These are phyloP conservation scores for Amazonetta brasiliensis DNA, from an alignment of 2,797 vertebrate species.

Conservation along the genomic window DNA sequence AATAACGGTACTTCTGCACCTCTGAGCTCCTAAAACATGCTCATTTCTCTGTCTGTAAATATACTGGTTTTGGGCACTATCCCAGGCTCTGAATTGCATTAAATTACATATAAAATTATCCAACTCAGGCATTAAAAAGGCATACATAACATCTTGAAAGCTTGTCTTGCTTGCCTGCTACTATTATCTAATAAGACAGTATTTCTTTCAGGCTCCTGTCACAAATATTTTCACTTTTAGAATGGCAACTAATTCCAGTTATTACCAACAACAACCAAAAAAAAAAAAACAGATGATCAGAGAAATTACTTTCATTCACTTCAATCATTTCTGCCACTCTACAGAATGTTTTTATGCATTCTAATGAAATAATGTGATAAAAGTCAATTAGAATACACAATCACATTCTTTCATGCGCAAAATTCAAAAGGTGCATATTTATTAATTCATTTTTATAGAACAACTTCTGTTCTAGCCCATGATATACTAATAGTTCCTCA, in stretches of 20 bases:
- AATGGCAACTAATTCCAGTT: neutral
- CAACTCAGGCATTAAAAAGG: neutral
- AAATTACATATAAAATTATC: neutral
- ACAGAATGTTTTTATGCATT: neutral
- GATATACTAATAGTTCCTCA: neutral
- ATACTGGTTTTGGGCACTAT: neutral
- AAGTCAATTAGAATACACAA: neutral
- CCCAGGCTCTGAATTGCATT: neutral
- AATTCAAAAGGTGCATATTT: neutral
- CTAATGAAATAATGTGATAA: neutral
- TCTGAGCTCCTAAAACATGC: neutral
- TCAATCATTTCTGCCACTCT: neutral
- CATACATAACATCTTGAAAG: slow-evolving; percentile 1
- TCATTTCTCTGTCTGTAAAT: neutral
- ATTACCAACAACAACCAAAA: neutral
- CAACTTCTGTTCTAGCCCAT: neutral
- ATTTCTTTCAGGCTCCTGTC: slow-evolving; percentile 9
- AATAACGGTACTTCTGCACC: neutral
- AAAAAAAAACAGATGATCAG: neutral
- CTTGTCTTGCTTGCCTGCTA: neutral
- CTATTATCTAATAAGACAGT: neutral
- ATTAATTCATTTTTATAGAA: neutral
- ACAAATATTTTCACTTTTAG: neutral
- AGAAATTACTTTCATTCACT: neutral
- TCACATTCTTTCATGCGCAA: neutral